phyloP scores from a whole-genome alignment of 1,140 invertebrate genomes.

The Spodoptera frugiperda region DNA sequence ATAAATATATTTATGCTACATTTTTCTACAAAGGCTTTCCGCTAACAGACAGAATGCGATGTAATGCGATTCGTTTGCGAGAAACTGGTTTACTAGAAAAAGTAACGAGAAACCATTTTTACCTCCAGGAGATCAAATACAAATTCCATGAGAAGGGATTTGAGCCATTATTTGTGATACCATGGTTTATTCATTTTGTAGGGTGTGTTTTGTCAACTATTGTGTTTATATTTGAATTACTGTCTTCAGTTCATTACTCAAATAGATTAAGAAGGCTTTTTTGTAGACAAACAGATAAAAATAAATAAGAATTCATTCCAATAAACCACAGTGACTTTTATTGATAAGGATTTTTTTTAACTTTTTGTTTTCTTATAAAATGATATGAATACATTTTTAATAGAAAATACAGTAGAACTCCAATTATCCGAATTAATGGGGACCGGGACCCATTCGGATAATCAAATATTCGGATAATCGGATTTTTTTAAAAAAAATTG shows the following conservation, averaged over 20 bases:
- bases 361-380: too few species aligned
- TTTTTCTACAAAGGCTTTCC: slow-evolving; percentile 74
- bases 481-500: too few species aligned
- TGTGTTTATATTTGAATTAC: slow-evolving; percentile 2
- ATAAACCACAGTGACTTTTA: too few species aligned
- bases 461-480: too few species aligned
- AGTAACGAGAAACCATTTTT: not conserved
- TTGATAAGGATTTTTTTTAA: too few species aligned
- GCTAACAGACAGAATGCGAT: slow-evolving; percentile 18
- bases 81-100: not conserved
- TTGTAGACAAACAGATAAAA: not conserved
- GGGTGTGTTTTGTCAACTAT: not conserved
- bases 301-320: not conserved
- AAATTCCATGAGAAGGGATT: slow-evolving; percentile 2
- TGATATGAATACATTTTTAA: too few species aligned
- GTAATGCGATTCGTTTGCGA: not conserved
- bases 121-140: not conserved
- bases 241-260: not conserved
- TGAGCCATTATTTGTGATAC: not conserved
- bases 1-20: slow-evolving; percentile 59
- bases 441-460: too few species aligned
- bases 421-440: too few species aligned
- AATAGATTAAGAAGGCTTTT: not conserved
- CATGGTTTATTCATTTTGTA: not conserved
- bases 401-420: too few species aligned